Percentiles rank a stretch among this genome's conserved stretches.
phyloP scores from a whole-genome alignment of 2,113 vertebrate species.

The Bos javanicus region DNA sequence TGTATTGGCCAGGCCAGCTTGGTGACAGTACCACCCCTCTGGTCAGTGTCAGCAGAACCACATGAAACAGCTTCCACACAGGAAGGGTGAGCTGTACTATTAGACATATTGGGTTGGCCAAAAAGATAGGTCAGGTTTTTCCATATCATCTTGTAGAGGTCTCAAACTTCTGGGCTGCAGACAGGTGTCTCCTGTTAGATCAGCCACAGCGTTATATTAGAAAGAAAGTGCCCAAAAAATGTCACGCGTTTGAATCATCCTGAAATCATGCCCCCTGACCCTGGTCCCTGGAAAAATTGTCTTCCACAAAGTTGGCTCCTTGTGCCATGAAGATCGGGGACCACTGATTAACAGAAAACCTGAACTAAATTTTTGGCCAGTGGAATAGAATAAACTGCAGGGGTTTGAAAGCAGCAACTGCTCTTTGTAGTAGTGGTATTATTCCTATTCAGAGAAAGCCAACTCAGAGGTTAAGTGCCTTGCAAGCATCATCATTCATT shows the following conservation, averaged over 20 bases:
- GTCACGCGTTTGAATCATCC: background rate
- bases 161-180: background rate
- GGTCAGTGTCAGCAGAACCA: background rate
- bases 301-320: background rate
- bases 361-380: background rate
- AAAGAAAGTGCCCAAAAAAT: rapidly evolving
- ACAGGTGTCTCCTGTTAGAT: background rate
- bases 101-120: background rate
- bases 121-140: background rate
- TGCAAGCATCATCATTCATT: background rate
- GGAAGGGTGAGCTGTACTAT: background rate
- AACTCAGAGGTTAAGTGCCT: background rate
- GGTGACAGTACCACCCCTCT: background rate
- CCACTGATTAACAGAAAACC: background rate
- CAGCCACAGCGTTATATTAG: background rate
- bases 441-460: background rate
- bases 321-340: background rate
- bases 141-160: background rate
- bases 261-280: background rate
- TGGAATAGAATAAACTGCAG: background rate
- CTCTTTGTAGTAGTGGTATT: background rate
- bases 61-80: background rate
- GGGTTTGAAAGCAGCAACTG: background rate
- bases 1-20: background rate
- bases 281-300: background rate